Percentiles rank a stretch among this genome's conserved stretches.
Conservation (phyloP, 2,888 invertebrate genomes). For the Noctua janthe region DNA sequence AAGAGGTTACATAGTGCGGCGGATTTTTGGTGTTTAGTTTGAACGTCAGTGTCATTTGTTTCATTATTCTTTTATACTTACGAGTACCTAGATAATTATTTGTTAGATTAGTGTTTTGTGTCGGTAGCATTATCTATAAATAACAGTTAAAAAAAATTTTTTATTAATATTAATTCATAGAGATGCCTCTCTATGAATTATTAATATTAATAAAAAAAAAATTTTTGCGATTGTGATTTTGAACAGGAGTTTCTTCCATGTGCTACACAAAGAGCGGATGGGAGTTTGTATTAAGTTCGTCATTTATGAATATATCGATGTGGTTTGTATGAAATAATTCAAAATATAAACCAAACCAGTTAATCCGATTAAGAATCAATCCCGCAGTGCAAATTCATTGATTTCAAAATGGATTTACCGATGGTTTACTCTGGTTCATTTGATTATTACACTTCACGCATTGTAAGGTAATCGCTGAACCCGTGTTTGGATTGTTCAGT, state of each 20-base stretch:
- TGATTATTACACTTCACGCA: conserved; percentile 53
- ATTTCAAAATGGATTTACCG: conserved; percentile 32
- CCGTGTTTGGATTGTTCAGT: conserved; percentile 17
- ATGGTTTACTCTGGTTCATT: conserved; percentile 35
- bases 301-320: not conserved
- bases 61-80: not conserved
- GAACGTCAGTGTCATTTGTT: not conserved
- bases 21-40: not conserved
- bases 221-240: too few relatives aligned
- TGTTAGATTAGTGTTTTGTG: not conserved
- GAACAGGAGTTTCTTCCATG: not conserved
- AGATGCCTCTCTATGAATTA: too few relatives aligned
- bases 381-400: conserved; percentile 1
- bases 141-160: not conserved
- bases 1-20: conserved; percentile 13
- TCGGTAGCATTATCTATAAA: not conserved
- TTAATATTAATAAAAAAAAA: too few relatives aligned
- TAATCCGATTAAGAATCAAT: not conserved
- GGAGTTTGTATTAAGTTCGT: not conserved
- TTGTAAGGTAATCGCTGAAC: conserved; percentile 28
- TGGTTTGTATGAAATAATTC: not conserved
- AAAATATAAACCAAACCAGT: not conserved
- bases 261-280: not conserved
- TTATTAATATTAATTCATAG: too few relatives aligned
- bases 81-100: not conserved